Evolutionary conservation across 1,140 invertebrate species (phyloP).

Genomic region (Ceratosolen fusciceps): DNA sequence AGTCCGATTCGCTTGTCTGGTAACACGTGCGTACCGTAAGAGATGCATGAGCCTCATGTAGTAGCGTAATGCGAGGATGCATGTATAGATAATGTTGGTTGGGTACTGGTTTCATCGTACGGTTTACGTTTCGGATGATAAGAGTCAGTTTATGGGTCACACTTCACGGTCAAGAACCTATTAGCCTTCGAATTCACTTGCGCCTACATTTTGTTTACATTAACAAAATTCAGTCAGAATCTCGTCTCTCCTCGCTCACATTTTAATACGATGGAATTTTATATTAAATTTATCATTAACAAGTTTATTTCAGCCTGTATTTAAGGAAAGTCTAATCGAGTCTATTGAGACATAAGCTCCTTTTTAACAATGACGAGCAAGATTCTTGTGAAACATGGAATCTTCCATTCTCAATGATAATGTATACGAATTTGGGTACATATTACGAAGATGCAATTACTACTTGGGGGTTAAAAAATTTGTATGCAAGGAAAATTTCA

Average conservation of each 20-base stretch:
- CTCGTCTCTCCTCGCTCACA: background rate
- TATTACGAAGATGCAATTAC: background rate
- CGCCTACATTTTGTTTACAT: background rate
- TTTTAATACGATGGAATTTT: background rate
- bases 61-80: background rate
- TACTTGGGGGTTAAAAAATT: background rate
- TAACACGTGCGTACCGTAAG: background rate
- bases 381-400: background rate
- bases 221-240: background rate
- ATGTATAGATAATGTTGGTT: background rate
- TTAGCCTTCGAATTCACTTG: background rate
- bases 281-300: too few species aligned
- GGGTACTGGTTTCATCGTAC: background rate
- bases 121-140: conserved; percentile 23
- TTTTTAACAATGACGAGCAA: background rate
- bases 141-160: background rate
- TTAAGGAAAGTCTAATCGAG: too few species aligned
- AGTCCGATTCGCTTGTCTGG: background rate
- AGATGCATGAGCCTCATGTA: background rate
- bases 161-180: background rate
- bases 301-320: too few species aligned
- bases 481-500: background rate
- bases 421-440: background rate
- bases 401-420: background rate
- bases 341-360: too few species aligned